A percentile compares a stretch with the other conserved stretches of the same genome.
Evolutionary conservation across 2,797 vertebrate genomes (phyloP).

Genomic region (Iguana delicatissima): DNA sequence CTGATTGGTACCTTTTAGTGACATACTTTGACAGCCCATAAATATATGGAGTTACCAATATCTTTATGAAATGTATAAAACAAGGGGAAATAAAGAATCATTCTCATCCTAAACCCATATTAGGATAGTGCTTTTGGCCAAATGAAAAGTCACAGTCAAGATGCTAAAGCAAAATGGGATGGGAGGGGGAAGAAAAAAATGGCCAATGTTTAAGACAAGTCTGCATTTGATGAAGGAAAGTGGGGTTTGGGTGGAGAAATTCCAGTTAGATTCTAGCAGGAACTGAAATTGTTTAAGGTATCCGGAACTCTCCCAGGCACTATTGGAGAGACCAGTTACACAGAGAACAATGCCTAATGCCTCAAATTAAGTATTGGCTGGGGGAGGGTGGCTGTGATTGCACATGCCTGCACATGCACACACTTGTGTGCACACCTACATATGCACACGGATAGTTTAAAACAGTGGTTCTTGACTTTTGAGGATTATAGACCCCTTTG

Average conservation of each 20-base stretch:
- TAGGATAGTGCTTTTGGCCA: not conserved
- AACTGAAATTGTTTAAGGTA: not conserved
- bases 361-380: not conserved
- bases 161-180: not conserved
- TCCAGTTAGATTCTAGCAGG: not conserved
- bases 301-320: too few relatives aligned
- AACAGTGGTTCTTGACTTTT: too few relatives aligned
- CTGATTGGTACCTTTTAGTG: constrained; percentile 26
- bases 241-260: not conserved
- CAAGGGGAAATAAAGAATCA: not conserved
- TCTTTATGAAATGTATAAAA: not conserved
- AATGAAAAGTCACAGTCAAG: not conserved
- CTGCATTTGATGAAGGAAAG: not conserved
- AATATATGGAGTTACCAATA: not conserved
- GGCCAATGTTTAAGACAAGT: not conserved
- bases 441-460: not conserved
- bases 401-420: too few relatives aligned
- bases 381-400: too few relatives aligned
- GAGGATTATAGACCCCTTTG: too few relatives aligned
- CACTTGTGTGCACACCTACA: too few relatives aligned
- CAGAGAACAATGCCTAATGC: not conserved
- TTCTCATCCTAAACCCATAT: not conserved
- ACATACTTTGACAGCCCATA: not conserved
- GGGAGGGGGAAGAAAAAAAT: not conserved
- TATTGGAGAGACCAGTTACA: not conserved